Evolutionary conservation across 2,797 vertebrate genomes (phyloP).

Genomic region (Microchirus variegatus): DNA sequence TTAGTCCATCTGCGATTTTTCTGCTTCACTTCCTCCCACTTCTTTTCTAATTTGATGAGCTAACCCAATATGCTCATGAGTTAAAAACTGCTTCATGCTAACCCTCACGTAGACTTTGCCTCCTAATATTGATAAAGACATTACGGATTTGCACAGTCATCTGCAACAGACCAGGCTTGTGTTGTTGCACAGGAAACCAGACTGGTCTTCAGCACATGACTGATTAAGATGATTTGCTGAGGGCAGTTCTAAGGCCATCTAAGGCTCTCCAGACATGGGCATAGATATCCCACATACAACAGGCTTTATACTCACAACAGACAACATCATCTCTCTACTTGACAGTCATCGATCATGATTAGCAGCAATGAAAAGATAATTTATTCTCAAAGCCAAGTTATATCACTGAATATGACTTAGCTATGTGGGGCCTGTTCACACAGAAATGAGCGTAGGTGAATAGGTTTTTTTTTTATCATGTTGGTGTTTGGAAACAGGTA

Average conservation of each 20-base stretch:
- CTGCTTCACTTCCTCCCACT: too few species aligned
- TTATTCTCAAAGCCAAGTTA: too few species aligned
- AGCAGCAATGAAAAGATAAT: too few species aligned
- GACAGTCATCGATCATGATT: slow-evolving; percentile 1
- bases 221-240: slow-evolving; percentile 38
- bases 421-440: too few species aligned
- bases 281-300: slow-evolving; percentile 8
- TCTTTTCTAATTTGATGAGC: neutral
- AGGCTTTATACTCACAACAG: slow-evolving; percentile 11
- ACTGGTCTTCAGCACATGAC: slow-evolving; percentile 40
- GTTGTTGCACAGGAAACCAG: slow-evolving; percentile 32
- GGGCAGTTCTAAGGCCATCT: slow-evolving; percentile 14
- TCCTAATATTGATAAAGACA: slow-evolving; percentile 32
- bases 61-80: slow-evolving; percentile 1
- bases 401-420: too few species aligned
- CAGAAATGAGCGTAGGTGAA: too few species aligned
- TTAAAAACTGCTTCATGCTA: slow-evolving; percentile 9
- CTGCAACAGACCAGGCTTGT: slow-evolving; percentile 22
- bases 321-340: neutral
- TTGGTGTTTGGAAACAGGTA: too few species aligned
- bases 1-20: too few species aligned
- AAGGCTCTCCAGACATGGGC: slow-evolving; percentile 4
- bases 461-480: too few species aligned
- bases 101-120: slow-evolving; percentile 8
- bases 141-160: slow-evolving; percentile 43